phyloP scores from a whole-genome alignment of 64 coral and sea anemone species.

The Platygyra sinensis region DNA sequence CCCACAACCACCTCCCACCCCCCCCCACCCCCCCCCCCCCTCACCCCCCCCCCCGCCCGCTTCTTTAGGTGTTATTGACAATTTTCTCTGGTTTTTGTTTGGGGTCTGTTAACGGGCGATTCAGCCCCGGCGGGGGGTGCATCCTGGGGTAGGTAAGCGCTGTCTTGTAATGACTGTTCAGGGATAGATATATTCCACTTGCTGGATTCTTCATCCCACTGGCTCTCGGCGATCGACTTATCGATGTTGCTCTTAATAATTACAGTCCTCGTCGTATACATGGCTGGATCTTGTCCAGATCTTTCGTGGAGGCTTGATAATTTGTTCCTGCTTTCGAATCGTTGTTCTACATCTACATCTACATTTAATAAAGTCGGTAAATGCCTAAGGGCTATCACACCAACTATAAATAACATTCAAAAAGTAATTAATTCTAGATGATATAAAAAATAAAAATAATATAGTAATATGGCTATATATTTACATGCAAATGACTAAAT shows the following conservation, averaged over 20 bases:
- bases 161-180: slow-evolving; percentile 76
- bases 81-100: slow-evolving; percentile 68
- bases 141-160: slow-evolving; percentile 77
- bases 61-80: too few relatives aligned
- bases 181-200: slow-evolving; percentile 91
- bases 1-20: too few relatives aligned
- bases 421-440: too few relatives aligned
- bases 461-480: too few relatives aligned
- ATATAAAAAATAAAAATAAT: too few relatives aligned
- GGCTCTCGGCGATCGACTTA: slow-evolving; percentile 63
- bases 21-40: too few relatives aligned
- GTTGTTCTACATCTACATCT: too few relatives aligned
- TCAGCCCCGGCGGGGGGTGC: slow-evolving; percentile 30
- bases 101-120: slow-evolving; percentile 76
- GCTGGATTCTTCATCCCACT: slow-evolving; percentile 77
- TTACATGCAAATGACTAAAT: too few relatives aligned
- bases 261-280: slow-evolving; percentile 95
- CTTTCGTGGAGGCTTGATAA: slow-evolving; percentile 79
- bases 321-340: slow-evolving; percentile 91
- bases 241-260: slow-evolving; percentile 98
- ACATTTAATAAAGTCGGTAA: too few relatives aligned
- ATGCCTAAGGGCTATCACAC: too few relatives aligned
- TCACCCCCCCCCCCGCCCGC: too few relatives aligned
- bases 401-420: too few relatives aligned
- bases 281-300: slow-evolving; percentile 95